Evolutionary conservation across 2,888 invertebrate genomes (phyloP), one percentile per base, ranked within the genome.

Genomic region (Tenthredo notha): DNA sequence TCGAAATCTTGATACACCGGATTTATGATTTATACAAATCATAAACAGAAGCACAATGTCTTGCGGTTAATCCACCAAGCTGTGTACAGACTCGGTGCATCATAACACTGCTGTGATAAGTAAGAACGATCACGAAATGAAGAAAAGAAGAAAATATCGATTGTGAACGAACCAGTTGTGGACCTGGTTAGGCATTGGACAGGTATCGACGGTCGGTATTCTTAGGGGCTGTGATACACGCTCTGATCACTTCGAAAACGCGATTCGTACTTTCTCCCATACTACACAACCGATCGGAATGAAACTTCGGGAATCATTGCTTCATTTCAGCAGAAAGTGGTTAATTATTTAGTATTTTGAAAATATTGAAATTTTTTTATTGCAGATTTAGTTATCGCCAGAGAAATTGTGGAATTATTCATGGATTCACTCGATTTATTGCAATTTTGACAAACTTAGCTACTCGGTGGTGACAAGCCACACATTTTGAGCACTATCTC

Each of bases 181-280:
- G 72, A 43, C 4, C 18, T 15, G 15, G 33, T n/a, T 43, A 9
- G 18, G 40, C 33, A 37, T 18, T 37, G 37, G 70, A 33, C n/a
- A 37, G 40, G 9, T 7, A 77, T 33, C 77, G 33, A 77, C 77
- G 33, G 77, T 77, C n/a, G 77, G 77, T 54, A 77, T 29, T 9
- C n/a, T 18, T 50, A 18, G n/a, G 54, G 33, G 7, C 15, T 67
- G 12, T 3, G 37, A 40, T 18, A 29, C 7, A 15, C 67, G 29
- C 6, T 12, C 37, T 15, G 67, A 10, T 43, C 10, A 43, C 40
- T 10, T 43, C 40, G 40, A 43, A 43, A 9, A 43, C 10, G 40
- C 40, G 40, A 43, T 43, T 10, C 10, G 40, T 43, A 43, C 10
- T 43, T 10, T 43, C 40, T 43, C 40, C 2, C 40, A 43, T 10